Base-by-base conservation (phyloP, 2,888 invertebrate species). In the Eilema caniola region DNA sequence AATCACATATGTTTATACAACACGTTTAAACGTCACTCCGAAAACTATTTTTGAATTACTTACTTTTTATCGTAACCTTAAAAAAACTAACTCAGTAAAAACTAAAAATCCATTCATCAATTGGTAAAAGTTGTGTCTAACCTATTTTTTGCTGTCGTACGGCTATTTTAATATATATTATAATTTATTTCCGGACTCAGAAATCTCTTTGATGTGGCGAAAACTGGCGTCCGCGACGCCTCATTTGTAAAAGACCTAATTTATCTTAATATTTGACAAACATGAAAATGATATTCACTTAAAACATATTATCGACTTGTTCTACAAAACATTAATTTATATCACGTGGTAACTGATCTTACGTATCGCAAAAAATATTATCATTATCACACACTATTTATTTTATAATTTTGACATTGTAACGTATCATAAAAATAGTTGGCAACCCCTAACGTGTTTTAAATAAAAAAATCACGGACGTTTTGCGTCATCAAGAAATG, bases 391-490 rank as follows among this genome's bases (percentile, higher is more conserved):
- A 65, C 68, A 70, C 75, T 82, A 81, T 89, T 89, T 87, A 88
- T 87, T 84, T 73, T 80, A 84, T 82, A 85, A 83, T 84, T 88
- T 85, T 86, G 84, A 85, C 84, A 86, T 85, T 80, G 84, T 81
- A 86, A 85, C 80, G 73, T 73, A 81, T 85, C 83, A 88, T 91
- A 90, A 92, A 92, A 92, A 90, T 91, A 87, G 84, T 91, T 92
- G 92, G 93, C 92, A 91, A 71, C 67, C 77, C 74, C 37, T 78
- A 77, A 70, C 73, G 65, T n/a, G 69, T 76, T 65, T 69, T 66
- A 33, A 66, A 72, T 70, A 62, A 69, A 79, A 83, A 79, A 75
- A 71, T 1, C 59, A 57, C 65, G 66, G 69, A 57, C n/a, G 68
- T 62, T 79, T 69, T 78, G 76, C 82, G 80, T 82, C 82, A 82